Evolutionary conservation across 2,888 invertebrate species (phyloP), one percentile per base, ranked within the genome.

Genomic region (Macrosoma leucophasiata): DNA sequence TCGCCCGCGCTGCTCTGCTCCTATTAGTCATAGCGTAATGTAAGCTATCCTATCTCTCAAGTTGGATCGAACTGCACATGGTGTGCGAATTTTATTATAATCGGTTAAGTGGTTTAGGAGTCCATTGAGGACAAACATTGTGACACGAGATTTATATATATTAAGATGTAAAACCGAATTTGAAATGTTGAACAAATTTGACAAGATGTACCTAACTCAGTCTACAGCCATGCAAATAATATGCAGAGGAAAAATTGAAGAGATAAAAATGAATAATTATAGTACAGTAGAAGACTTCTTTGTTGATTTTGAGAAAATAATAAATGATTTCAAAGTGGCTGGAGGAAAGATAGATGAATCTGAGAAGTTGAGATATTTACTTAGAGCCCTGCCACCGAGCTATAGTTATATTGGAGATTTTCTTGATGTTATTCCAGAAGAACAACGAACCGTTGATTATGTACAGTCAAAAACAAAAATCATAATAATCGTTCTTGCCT

Each of bases 331-430:
- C n/a, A 55, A 51, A 34, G 6, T 13, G n/a, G 46, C 48, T 8
- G 48, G 50, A 23, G 50, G 43, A 36, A 41, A 38, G 13, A 17
- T 52, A 15, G 20, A 42, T 36, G 51, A 52, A 48, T 6, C 29
- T 1, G 51, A 53, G n/a, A 53, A 50, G 41, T 26, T 53, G 11
- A 52, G 45, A 43, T 56, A 54, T n/a, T n/a, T n/a, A n/a, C 17
- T 15, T 53, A 52, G 39, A 52, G 48, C 50, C 0, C 30, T 53
- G 4, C 53, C 52, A 29, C 37, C 43, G 33, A 50, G 44, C 12
- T 54, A 52, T 29, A 52, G 50, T 37, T 50, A 49, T 29, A 53
- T 53, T 25, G 49, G 50, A 39, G 51, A 52, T 43, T 52, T 52
- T 28, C 18, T 51, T 17, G 50, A 52, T 41, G 46, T 50, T 1